Base-by-base conservation (phyloP, 2,888 invertebrate genomes). In the Pterobdella sp. region DNA sequence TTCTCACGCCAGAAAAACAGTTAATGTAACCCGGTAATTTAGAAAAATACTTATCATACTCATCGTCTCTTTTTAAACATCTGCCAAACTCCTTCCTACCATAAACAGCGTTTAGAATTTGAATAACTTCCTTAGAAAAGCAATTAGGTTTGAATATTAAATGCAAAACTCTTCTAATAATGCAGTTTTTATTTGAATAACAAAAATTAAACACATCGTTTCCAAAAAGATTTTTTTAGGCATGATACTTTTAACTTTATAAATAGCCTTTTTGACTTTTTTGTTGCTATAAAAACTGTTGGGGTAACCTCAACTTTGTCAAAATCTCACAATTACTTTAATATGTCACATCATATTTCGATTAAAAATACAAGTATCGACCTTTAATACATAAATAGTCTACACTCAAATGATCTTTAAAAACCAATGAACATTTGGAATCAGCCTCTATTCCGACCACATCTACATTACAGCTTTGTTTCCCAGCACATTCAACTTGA, bases 401-500 rank as follows among this genome's bases (percentile, higher is more conserved):
- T 32, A 70, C 70, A 7, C 52, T 56, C 32, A 70, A 32, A 52
- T 70, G 52, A 22, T 49, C 1, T 52, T 56, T 70, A 1, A 52
- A 49, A 1, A 1, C 29, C 4, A 32, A 26, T 18, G 36, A 49
- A 32, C 70, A 70, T 18, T 1, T 32, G n/a, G 70, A 42, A 29
- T 70, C 32, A 2, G 42, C 70, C 3, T 70, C 34, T 29, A 70
- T 56, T 32, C 31, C 52, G 26, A 34, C 49, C 4, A 70, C 70
- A 1, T 3, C 22, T 2, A 70, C 22, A 29, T 60, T 35, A 29
- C 71, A 71, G n/a, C 29, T 60, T 32, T 60, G 60, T 63, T 63
- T 60, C 14, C 71, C 71, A 63, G 63, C 56, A 63, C 71, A 71
- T n/a, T 71, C 63, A 63, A 63, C 36, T 60, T 71, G 63, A 52